Evolutionary conservation across 2,888 invertebrate genomes (phyloP), one percentile per base, ranked within the genome.

Genomic region (Tortricodes alternella): DNA sequence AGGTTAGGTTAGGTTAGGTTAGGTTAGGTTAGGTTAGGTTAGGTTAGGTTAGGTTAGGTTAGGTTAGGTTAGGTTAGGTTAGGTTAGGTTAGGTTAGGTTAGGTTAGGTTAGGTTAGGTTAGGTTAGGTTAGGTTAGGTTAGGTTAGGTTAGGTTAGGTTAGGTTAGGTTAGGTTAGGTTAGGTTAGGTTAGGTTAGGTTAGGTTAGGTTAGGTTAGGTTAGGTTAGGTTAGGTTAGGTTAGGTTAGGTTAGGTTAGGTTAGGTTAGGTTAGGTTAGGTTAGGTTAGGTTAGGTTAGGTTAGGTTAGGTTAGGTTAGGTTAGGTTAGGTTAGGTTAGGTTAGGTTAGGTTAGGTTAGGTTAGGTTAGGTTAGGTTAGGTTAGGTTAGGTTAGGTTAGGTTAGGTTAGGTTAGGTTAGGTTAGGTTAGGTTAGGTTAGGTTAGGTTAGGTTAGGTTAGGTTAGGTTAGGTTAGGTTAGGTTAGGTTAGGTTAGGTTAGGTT

Each of bases 61-160:
- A 53, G 41, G 59, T 51, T 56, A 53, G 56, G 57, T 59, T 59
- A 55, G 60, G 60, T 58, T 56, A 57, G 56, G 60, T 52, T 60
- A 56, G 56, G 60, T 60, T 60, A 56, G 56, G 59, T 59, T 59
- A 48, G 48, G 53, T 46, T 55, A 51, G 58, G 58, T 61, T 58
- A 58, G 60, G 58, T 60, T 60, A 55, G 56, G 60, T 56, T 56
- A 56, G 56, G 49, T 49, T 46, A 46, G 46, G 46, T 46, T 46
- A 46, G 46, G 46, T 46, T 46, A 48, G 48, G 48, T 48, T 48
- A 48, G 48, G 48, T 48, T 48, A 48, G 48, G 61, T 63, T 64
- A 64, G 64, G 63, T 63, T 63, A 63, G 63, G 63, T 63, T 63
- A 63, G 63, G 63, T 63, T 63, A 62, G 63, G 63, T 63, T 63